phyloP scores from a whole-genome alignment of 2,797 vertebrate species.

The Xiphorhynchus erythropygius region DNA sequence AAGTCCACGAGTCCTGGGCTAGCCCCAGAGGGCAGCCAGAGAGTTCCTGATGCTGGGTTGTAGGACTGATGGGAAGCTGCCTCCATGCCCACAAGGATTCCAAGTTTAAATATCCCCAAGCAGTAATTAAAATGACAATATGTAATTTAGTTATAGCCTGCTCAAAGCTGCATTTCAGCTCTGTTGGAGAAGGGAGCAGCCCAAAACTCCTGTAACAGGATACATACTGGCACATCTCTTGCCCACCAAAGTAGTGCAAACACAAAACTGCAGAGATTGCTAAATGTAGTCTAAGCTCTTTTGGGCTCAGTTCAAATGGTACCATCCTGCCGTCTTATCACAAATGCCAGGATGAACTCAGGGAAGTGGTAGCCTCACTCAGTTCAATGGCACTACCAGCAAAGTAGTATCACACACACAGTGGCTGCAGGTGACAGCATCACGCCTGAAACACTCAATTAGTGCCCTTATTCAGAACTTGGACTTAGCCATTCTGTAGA shows the following conservation, averaged over 20 bases:
- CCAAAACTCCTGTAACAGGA: not conserved
- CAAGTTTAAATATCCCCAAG: not conserved
- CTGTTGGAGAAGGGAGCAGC: not conserved
- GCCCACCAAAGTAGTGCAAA: not conserved
- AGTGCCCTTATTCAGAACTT: not conserved
- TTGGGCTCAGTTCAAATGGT: not conserved
- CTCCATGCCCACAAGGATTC: not conserved
- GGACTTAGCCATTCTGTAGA: not conserved
- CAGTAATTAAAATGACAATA: not conserved
- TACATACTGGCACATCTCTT: fast-evolving
- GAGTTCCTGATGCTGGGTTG: not conserved
- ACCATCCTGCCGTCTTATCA: not conserved
- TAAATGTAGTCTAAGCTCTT: not conserved
- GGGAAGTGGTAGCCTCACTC: not conserved
- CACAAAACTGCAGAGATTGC: not conserved
- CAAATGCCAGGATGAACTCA: not conserved
- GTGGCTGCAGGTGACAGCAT: not conserved
- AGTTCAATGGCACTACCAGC: not conserved
- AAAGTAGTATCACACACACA: not conserved
- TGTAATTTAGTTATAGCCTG: not conserved
- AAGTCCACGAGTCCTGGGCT: fast-evolving
- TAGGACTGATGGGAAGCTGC: not conserved
- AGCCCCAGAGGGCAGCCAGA: not conserved
- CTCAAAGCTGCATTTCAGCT: not conserved
- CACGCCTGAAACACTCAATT: not conserved